Evolutionary conservation across 2,113 vertebrate species (phyloP).

Genomic region (Phaetusa simplex): DNA sequence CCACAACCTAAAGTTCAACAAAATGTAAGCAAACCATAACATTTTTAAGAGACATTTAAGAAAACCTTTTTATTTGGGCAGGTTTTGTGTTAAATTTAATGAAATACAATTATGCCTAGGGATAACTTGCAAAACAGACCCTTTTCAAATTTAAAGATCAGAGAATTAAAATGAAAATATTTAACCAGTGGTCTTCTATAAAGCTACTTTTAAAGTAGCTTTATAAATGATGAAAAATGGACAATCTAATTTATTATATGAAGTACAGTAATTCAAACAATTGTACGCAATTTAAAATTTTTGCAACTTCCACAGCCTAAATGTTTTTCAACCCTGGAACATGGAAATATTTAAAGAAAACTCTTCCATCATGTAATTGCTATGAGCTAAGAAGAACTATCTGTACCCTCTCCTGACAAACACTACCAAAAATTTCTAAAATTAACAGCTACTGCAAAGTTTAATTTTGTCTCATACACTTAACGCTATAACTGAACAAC

Average conservation of each 20-base stretch:
- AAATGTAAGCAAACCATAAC: not conserved
- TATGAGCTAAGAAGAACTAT: conserved; percentile 47
- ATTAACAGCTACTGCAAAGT: conserved; percentile 57
- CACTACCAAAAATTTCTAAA: conserved; percentile 32
- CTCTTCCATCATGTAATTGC: not conserved
- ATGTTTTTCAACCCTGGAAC: not conserved
- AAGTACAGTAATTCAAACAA: not conserved
- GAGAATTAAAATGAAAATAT: not conserved
- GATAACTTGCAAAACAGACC: not conserved
- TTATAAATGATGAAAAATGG: not conserved
- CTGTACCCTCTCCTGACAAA: conserved; percentile 60
- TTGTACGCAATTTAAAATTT: not conserved
- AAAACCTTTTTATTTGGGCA: not conserved
- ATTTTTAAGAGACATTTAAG: not conserved
- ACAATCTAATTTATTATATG: not conserved
- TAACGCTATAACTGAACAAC: conserved; percentile 2
- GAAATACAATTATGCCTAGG: not conserved
- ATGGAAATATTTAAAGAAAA: not conserved
- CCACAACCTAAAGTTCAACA: not conserved
- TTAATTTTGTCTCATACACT: conserved; percentile 49
- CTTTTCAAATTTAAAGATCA: not conserved
- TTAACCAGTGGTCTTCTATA: not conserved
- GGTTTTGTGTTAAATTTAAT: not conserved
- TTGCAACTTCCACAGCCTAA: not conserved
- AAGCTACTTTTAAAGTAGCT: not conserved